Base-by-base conservation (phyloP, 2,888 invertebrate species). In the Epinotia nisella region DNA sequence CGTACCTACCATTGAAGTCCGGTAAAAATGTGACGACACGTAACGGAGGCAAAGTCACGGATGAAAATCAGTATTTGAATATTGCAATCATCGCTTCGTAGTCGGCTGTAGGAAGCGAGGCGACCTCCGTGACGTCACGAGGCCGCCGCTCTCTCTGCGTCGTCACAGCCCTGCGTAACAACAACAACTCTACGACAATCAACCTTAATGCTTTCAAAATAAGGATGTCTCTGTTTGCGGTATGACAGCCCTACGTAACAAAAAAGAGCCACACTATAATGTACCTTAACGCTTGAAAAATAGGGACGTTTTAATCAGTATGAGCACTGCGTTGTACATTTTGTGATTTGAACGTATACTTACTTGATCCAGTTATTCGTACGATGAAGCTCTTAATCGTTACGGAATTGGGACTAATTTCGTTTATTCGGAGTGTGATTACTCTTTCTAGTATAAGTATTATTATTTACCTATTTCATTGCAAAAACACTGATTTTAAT, bases 51-150 rank as follows among this genome's bases (percentile, higher is more conserved):
- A 53, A 53, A 53, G 53, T 53, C 53, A 53, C 17, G 53, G 53
- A 53, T 17, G 19, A 9, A 45, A 45, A 45, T 10, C n/a, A n/a
- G 55, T 62, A 49, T 49, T 19, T 39, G 13, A 65, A 65, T 55
- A 65, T 69, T 39, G 70, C 45, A 41, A 17, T 49, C 24, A 39
- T 45, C 19, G 17, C 49, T 49, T 49, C 49, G 49, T 45, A 15
- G 15, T 19, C 29, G 41, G 55, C 29, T 70, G 58, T 49, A 41
- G 65, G 65, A 65, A 65, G 59, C 69, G 41, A 56, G 61, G 24
- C 59, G 71, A 65, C 71, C 71, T 66, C 53, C 21, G 66, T 60
- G 65, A 71, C 71, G 71, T 71, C 71, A 71, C 71, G 65, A 71
- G 65, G 71, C 59, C 71, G 58, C 58, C 58, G 71, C 71, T 71